Base-by-base conservation (phyloP, 2,888 invertebrate genomes). In the Lepidochitona cinerea region DNA sequence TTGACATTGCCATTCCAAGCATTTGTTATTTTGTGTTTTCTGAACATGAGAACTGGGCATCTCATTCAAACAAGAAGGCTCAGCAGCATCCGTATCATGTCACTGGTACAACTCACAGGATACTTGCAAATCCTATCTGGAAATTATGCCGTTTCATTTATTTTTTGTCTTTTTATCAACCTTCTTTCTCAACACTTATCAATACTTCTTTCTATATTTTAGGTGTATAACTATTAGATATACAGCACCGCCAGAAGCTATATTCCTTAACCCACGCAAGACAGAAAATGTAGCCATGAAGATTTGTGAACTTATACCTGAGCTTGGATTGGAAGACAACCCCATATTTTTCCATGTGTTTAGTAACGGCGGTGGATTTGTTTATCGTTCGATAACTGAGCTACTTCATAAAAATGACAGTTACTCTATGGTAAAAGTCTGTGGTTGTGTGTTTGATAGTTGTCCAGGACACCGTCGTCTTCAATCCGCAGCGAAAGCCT, bases 271-370 rank as follows among this genome's bases (percentile, higher is more conserved):
- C 75, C 91, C 93, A 18, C 92, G 92, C 69, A 93, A 93, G 80
- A 93, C 94, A 92, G 91, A 92, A 67, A 90, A 91, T 5, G 93
- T 94, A 73, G 94, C 94, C 2, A 92, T 92, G 79, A 93, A 94
- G 84, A 91, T 95, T 59, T 91, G 94, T 3, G 93, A 94, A 85
- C 90, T 94, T 32, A 91, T 95, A 70, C 89, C 92, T 64, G 94
- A 95, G 76, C 92, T 94, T 90, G 93, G 93, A 83, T 92, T 95
- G 75, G 93, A 94, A 85, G 92, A 93, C 41, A 94, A 94, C 89
- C 95, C 95, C 6, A 92, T 95, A 71, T 93, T 95, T 77, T 93
- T 95, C 87, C 95, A 95, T 84, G 92, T 94, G 73, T 95, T 95
- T 88, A 95, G 95, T 77, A 95, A 95, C 87, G 94, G 95, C n/a